phyloP scores from a whole-genome alignment of 2,797 vertebrate genomes.

The Crypturellus tataupa region DNA sequence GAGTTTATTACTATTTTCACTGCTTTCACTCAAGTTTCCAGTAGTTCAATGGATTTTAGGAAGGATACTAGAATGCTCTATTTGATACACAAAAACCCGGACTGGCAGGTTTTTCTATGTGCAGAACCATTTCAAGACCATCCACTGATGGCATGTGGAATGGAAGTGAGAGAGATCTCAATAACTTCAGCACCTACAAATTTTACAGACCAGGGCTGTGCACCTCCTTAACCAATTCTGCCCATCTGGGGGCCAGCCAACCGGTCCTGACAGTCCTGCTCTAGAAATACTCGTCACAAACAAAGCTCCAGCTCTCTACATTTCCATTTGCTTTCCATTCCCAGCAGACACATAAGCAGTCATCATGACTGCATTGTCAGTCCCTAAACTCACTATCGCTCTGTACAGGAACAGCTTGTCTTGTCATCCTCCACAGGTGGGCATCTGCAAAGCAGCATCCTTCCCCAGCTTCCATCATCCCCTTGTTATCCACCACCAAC shows the following conservation, averaged over 20 bases:
- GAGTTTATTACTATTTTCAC: neutral
- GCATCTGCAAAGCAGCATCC: neutral
- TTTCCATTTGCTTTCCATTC: neutral
- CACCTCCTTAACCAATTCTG: neutral
- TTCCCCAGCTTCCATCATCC: neutral
- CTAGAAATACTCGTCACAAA: conserved; percentile 17
- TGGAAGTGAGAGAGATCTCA: neutral
- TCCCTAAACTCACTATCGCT: neutral
- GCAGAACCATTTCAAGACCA: neutral
- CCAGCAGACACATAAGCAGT: neutral
- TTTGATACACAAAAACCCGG: neutral
- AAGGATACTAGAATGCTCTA: neutral
- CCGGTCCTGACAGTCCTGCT: neutral
- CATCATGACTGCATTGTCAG: neutral
- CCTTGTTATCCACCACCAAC: neutral
- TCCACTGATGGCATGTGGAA: neutral
- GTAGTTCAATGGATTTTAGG: neutral
- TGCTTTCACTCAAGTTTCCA: neutral
- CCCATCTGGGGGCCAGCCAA: neutral
- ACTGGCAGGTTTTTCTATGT: neutral
- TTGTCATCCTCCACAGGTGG: neutral
- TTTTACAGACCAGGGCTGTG: neutral
- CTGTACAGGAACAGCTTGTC: neutral
- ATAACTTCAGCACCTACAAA: neutral
- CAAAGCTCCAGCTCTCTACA: neutral